Evolutionary conservation across 2,888 invertebrate species (phyloP), one percentile per base, ranked within the genome.

Genomic region (Ormyrus nitidulus): DNA sequence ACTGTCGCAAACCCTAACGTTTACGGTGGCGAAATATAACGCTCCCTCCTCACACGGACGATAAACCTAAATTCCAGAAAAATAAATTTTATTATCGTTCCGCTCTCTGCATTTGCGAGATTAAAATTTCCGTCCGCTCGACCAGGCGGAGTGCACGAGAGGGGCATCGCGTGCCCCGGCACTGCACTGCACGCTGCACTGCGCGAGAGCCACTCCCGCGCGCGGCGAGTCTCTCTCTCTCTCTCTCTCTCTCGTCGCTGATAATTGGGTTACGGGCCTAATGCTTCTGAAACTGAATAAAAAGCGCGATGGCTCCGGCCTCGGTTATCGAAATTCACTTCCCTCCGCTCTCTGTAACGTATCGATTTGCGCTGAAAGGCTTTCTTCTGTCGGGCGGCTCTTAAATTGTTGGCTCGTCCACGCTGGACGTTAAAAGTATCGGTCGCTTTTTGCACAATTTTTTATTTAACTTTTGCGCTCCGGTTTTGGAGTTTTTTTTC

Each of bases 321-420:
- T 83, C 84, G 85, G 85, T 87, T 87, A 87, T 87, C 85, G 86
- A 86, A 86, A 87, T 86, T 85, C 86, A 86, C 85, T 87, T 87
- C 86, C 68, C 83, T 68, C 78, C n/a, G 77, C 71, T 73, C 65
- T 19, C 34, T 34, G 34, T 34, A 34, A 34, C 19, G 13, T 56
- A n/a, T 56, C 6, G 13, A 53, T 9, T 53, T 53, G 5, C 53
- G 53, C 11, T 53, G 53, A 53, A 53, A 53, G 11, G 11, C 10
- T 8, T 34, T 34, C 34, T 34, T 34, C 34, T 4, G 34, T 34
- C 34, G 34, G 34, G 34, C 34, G 34, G 34, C 34, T 34, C 34
- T 34, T 34, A 34, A 34, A 34, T 34, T 34, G 34, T 34, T 34
- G 34, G 34, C 6, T 54, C 10, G 2, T 6, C 46, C 4, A 0